phyloP scores from a whole-genome alignment of 2,888 invertebrate species.

The Clepsis dumicolana region DNA sequence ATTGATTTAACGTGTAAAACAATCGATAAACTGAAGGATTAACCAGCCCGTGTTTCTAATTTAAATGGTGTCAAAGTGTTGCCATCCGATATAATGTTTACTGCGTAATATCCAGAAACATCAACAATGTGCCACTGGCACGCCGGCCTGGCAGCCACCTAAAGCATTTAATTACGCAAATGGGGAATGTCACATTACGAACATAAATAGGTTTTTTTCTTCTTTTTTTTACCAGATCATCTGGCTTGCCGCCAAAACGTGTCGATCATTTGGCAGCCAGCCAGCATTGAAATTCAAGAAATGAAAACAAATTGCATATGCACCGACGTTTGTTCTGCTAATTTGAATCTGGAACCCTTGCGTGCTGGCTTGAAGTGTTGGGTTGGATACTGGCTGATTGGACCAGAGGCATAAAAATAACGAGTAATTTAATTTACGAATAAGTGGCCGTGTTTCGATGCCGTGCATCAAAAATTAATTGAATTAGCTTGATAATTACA shows the following conservation, averaged over 20 bases:
- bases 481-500: constrained; percentile 20
- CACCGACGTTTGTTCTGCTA: constrained; percentile 20
- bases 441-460: no score
- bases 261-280: constrained; percentile 75
- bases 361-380: neutral
- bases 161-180: constrained; percentile 36
- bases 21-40: neutral
- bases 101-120: neutral
- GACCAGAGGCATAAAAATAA: no score
- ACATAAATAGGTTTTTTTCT: constrained; percentile 41
- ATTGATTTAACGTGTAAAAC: neutral
- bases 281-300: constrained; percentile 71
- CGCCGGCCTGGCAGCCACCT: neutral
- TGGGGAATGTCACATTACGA: constrained; percentile 46
- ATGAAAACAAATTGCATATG: constrained; percentile 64
- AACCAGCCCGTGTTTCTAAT: neutral
- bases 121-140: neutral
- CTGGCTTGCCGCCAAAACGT: constrained; percentile 70
- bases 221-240: constrained; percentile 58
- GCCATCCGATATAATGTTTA: neutral
- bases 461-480: no score
- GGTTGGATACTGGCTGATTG: neutral
- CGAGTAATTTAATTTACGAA: no score
- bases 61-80: neutral
- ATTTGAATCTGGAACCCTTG: neutral